phyloP scores from a whole-genome alignment of 2,888 invertebrate species.

The Xanthia togata region DNA sequence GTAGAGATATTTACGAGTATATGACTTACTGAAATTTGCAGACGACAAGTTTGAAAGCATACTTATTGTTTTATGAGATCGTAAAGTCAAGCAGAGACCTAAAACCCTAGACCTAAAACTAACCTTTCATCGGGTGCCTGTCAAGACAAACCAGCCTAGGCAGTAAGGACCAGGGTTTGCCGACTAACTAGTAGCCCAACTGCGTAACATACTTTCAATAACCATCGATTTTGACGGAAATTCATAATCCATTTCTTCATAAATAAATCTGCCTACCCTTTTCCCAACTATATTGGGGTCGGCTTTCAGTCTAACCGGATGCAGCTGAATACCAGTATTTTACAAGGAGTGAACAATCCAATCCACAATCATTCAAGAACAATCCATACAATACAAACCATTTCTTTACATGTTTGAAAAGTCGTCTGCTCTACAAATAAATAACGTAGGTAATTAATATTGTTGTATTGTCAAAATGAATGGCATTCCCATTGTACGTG shows the following conservation, averaged over 20 bases:
- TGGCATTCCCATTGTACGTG: not conserved
- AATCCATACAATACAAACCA: too few relatives aligned
- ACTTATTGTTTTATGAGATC: slow-evolving; percentile 18
- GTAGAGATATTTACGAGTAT: not conserved
- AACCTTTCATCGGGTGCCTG: not conserved
- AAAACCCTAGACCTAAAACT: not conserved
- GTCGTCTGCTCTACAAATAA: not conserved
- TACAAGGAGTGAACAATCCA: too few relatives aligned
- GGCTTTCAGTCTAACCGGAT: too few relatives aligned
- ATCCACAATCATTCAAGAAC: too few relatives aligned
- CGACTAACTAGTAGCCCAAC: not conserved
- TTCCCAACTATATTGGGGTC: too few relatives aligned
- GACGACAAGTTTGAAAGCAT: slow-evolving; percentile 13
- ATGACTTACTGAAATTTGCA: not conserved
- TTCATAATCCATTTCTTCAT: not conserved
- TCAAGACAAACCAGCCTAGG: too few relatives aligned
- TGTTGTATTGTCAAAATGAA: too few relatives aligned
- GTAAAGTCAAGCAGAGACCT: not conserved
- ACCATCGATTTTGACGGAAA: not conserved
- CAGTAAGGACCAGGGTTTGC: not conserved
- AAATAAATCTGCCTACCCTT: too few relatives aligned
- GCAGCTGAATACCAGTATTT: too few relatives aligned
- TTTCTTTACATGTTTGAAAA: not conserved
- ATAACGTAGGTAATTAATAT: too few relatives aligned
- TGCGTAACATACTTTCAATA: not conserved